A percentile compares a stretch with the other conserved stretches of the same genome.
phyloP scores from a whole-genome alignment of 2,113 vertebrate genomes.

The Pterophyllum scalare region DNA sequence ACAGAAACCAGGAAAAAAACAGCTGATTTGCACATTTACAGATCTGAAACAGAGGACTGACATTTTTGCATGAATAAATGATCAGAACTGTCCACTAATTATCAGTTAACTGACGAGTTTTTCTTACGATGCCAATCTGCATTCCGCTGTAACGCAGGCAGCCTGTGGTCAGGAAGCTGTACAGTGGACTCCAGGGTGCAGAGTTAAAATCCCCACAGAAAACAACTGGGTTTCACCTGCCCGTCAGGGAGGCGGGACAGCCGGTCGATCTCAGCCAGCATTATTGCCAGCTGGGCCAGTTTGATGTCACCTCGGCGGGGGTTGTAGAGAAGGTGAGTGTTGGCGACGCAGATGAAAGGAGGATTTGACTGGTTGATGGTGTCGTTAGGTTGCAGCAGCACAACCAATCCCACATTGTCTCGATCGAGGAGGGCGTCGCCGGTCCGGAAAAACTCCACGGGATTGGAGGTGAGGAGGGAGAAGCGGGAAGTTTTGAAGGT shows the following conservation, averaged over 20 bases:
- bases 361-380: not conserved
- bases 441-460: constrained; percentile 89
- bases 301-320: constrained; percentile 95
- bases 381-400: constrained; percentile 83
- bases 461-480: constrained; percentile 86
- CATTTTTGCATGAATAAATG: not conserved
- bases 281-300: constrained; percentile 93
- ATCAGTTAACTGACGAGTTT: not conserved
- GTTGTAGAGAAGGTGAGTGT: constrained; percentile 96
- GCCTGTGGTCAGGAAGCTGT: constrained; percentile 90
- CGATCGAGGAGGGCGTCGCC: constrained; percentile 90
- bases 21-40: not conserved
- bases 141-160: constrained; percentile 88
- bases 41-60: not conserved
- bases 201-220: constrained; percentile 98
- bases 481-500: constrained; percentile 91
- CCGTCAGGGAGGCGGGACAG: constrained; percentile 83
- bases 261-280: constrained; percentile 90
- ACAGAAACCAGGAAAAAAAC: too few relatives aligned
- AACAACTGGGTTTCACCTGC: constrained; percentile 83
- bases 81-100: not conserved
- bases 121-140: constrained; percentile 87
- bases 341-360: constrained; percentile 87
- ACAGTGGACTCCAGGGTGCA: constrained; percentile 90
- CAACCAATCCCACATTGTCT: constrained; percentile 94